A percentile compares a stretch with the other conserved stretches of the same genome.
Evolutionary conservation across 1,140 invertebrate species (phyloP).

Genomic region (Choristoneura fumiferana): DNA sequence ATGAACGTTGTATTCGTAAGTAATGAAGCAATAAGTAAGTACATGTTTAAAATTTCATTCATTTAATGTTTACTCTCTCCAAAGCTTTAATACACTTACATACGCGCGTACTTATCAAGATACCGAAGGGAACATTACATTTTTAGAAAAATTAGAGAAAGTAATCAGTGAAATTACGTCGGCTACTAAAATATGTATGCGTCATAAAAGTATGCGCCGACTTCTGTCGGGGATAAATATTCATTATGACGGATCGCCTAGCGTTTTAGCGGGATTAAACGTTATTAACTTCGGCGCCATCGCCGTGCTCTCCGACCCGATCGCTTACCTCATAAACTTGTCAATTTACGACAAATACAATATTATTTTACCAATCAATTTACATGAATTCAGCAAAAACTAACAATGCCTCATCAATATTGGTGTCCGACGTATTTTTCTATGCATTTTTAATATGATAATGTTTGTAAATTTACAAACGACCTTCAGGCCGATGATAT

Average conservation of each 20-base stretch:
- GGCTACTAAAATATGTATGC: conserved; percentile 77
- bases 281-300: conserved; percentile 57
- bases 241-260: conserved; percentile 74
- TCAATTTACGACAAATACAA: not conserved
- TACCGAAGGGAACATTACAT: conserved; percentile 46
- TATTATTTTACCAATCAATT: too few relatives aligned
- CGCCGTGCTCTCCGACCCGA: conserved; percentile 41
- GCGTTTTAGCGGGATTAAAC: conserved; percentile 77
- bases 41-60: conserved; percentile 58
- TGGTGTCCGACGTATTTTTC: too few relatives aligned
- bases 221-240: conserved; percentile 74
- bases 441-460: too few relatives aligned
- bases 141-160: conserved; percentile 75
- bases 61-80: conserved; percentile 59
- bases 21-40: conserved; percentile 17
- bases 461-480: not conserved
- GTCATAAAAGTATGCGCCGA: conserved; percentile 73
- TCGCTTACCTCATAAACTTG: conserved; percentile 16
- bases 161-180: conserved; percentile 73
- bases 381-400: too few relatives aligned
- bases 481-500: not conserved
- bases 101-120: conserved; percentile 30
- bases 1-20: conserved; percentile 12
- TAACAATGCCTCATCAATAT: too few relatives aligned
- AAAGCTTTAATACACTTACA: conserved; percentile 69